A percentile compares a stretch with the other conserved stretches of the same genome.
Conservation (phyloP, 2,888 invertebrate genomes). For the Phrixothrix hirtus region DNA sequence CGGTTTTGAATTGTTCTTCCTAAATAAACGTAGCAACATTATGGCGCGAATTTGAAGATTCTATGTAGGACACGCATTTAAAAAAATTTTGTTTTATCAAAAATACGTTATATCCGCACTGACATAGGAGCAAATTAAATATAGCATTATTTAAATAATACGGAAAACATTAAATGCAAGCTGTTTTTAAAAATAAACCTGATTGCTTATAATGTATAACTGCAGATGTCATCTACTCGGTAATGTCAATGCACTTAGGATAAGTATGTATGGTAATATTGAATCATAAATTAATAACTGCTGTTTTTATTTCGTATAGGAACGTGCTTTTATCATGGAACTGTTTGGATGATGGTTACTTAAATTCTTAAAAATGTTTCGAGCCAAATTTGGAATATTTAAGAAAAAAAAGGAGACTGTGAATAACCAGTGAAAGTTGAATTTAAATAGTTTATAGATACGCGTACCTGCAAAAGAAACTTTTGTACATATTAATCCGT, state of each 20-base stretch:
- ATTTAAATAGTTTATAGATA: background rate
- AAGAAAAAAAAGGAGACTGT: conserved; percentile 48
- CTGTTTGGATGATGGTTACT: conserved; percentile 18
- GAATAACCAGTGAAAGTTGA: background rate
- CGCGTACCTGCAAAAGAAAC: conserved; percentile 1
- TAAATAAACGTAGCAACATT: no score
- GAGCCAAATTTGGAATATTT: conserved; percentile 48
- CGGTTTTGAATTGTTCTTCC: no score
- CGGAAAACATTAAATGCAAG: conserved; percentile 1
- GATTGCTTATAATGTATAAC: conserved; percentile 12
- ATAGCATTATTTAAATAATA: no score
- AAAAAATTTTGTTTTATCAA: no score
- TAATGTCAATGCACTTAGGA: conserved; percentile 42
- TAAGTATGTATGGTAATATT: conserved; percentile 25
- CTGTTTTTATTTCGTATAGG: conserved; percentile 28
- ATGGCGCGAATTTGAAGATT: no score
- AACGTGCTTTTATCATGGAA: conserved; percentile 30
- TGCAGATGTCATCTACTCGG: conserved; percentile 40
- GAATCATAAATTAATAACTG: conserved; percentile 31
- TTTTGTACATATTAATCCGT: conserved; percentile 4
- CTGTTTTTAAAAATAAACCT: conserved; percentile 8
- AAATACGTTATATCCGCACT: no score
- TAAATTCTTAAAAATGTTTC: conserved; percentile 44
- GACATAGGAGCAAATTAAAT: no score
- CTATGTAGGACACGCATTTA: no score